Percentiles rank a stretch among this genome's conserved stretches.
Evolutionary conservation across 2,888 invertebrate genomes (phyloP).

Genomic region (Theodoxus fluviatilis): DNA sequence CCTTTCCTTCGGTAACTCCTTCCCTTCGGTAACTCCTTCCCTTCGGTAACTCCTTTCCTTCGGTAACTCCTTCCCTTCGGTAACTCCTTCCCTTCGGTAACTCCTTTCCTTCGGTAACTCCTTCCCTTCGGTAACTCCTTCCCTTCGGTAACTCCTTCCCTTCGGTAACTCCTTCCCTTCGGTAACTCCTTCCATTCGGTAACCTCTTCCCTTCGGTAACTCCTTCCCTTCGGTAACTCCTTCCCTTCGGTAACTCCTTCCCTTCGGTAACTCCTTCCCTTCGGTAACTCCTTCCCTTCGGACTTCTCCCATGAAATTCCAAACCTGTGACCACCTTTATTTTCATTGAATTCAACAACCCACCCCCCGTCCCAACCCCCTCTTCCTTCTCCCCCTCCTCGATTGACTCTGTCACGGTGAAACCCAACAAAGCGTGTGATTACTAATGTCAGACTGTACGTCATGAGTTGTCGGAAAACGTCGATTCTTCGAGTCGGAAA

Average conservation of each 20-base stretch:
- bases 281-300: constrained; percentile 3
- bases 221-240: constrained; percentile 12
- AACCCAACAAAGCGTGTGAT: too few relatives aligned
- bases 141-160: neutral
- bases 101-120: too few relatives aligned
- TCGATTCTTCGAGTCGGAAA: too few relatives aligned
- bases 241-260: constrained; percentile 16
- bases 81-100: too few relatives aligned
- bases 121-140: too few relatives aligned
- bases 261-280: constrained; percentile 11
- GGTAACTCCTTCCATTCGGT: neutral
- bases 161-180: neutral
- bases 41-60: constrained; percentile 14
- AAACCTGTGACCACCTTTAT: neutral
- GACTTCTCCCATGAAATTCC: neutral
- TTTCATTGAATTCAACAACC: neutral
- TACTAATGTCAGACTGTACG: too few relatives aligned
- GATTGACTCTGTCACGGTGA: too few relatives aligned
- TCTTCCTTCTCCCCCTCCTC: too few relatives aligned
- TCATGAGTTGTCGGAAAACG: too few relatives aligned
- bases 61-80: constrained; percentile 4
- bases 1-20: constrained; percentile 9
- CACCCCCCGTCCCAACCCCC: neutral
- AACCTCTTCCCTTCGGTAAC: constrained; percentile 3
- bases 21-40: constrained; percentile 14